phyloP scores from a whole-genome alignment of 2,113 vertebrate species.

The Chloropsis cyanopogon region DNA sequence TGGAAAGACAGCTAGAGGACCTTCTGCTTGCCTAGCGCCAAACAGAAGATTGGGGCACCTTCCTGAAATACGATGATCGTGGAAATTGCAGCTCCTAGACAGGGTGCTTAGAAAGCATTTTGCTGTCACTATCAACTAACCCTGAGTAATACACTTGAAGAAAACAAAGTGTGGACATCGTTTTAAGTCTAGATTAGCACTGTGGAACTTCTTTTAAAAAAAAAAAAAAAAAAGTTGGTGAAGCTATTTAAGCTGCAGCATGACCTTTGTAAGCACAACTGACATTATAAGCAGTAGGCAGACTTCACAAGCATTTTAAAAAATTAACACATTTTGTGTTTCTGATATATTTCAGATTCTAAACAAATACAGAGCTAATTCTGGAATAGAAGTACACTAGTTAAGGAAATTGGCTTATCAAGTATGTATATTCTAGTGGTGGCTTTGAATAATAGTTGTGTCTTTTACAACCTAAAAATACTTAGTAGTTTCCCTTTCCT shows the following conservation, averaged over 20 bases:
- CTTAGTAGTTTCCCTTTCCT: neutral
- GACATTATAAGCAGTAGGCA: neutral
- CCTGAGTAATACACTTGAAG: conserved; percentile 62
- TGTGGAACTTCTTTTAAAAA: neutral
- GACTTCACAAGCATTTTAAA: neutral
- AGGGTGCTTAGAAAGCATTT: conserved; percentile 73
- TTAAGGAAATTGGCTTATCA: neutral
- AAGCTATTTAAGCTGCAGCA: conserved; percentile 12
- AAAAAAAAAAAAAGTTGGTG: neutral
- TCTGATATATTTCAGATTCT: neutral
- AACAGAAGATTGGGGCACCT: conserved; percentile 82
- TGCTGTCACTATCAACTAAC: conserved; percentile 71
- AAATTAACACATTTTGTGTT: neutral
- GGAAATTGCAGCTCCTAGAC: conserved; percentile 74
- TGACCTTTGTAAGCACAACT: neutral
- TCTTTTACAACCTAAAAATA: neutral
- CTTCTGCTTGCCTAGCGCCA: conserved; percentile 77
- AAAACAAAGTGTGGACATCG: conserved; percentile 46
- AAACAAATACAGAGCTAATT: neutral
- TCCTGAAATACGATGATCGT: conserved; percentile 85
- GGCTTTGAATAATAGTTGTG: neutral
- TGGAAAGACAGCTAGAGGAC: conserved; percentile 69
- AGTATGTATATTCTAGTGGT: neutral
- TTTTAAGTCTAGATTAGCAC: conserved; percentile 49
- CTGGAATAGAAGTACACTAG: neutral